These are phyloP conservation scores for Urocynchramus pylzowi DNA, from an alignment of 2,113 vertebrate genomes.

Conservation along the genomic window DNA sequence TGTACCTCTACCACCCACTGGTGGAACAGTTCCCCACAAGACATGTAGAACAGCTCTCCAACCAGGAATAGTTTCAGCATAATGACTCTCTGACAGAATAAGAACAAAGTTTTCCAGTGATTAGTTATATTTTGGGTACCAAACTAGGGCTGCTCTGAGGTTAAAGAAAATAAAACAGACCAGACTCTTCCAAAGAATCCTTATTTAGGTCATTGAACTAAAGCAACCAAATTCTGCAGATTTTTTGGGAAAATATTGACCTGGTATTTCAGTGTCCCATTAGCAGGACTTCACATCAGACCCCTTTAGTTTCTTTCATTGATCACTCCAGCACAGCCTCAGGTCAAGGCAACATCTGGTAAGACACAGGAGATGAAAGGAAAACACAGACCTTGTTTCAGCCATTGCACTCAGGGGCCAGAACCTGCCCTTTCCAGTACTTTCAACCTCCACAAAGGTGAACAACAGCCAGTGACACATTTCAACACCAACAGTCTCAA, in stretches of 20 bases:
- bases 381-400: not conserved
- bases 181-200: not conserved
- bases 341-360: not conserved
- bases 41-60: not conserved
- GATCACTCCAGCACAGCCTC: not conserved
- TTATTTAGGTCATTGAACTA: conserved; percentile 18
- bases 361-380: not conserved
- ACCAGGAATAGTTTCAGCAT: not conserved
- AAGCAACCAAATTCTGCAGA: not conserved
- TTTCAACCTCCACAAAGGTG: not conserved
- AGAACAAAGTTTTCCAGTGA: conserved; percentile 23
- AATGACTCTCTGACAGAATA: not conserved
- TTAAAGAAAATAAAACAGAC: not conserved
- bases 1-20: not conserved
- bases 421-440: not conserved
- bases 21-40: not conserved
- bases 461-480: not conserved
- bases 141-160: conserved; percentile 16
- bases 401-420: not conserved
- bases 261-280: not conserved
- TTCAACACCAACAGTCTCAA: not conserved
- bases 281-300: not conserved
- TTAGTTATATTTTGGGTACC: conserved; percentile 23
- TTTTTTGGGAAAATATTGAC: not conserved
- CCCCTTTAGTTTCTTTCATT: not conserved